These are phyloP conservation scores for Microtus obscurus DNA, from an alignment of 2,797 vertebrate genomes.

Conservation along the genomic window DNA sequence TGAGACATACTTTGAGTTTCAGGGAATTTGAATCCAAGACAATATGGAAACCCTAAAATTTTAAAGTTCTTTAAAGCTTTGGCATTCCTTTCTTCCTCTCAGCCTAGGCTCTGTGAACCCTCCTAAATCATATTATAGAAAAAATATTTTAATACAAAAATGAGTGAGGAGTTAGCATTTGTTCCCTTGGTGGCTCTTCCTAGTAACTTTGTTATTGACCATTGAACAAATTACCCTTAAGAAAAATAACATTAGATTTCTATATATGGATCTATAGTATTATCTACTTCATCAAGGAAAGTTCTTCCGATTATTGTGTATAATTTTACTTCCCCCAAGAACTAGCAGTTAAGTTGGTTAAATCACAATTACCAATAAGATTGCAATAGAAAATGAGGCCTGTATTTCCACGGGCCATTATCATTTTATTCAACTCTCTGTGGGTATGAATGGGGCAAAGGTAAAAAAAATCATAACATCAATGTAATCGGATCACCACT, in stretches of 20 bases:
- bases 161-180: not conserved
- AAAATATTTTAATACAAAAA: constrained; percentile 56
- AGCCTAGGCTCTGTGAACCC: not conserved
- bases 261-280: constrained; percentile 52
- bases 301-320: constrained; percentile 80
- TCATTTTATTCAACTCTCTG: constrained; percentile 65
- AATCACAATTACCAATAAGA: constrained; percentile 75
- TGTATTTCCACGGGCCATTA: constrained; percentile 70
- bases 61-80: not conserved
- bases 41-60: not conserved
- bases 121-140: not conserved
- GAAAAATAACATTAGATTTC: constrained; percentile 66
- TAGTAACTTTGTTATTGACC: constrained; percentile 59
- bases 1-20: not conserved
- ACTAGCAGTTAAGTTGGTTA: constrained; percentile 81
- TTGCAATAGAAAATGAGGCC: constrained; percentile 84
- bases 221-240: constrained; percentile 66
- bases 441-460: constrained; percentile 75
- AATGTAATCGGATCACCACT: constrained; percentile 82
- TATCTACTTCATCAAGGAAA: constrained; percentile 78
- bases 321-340: constrained; percentile 80
- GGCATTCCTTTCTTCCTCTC: not conserved
- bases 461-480: constrained; percentile 83
- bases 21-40: not conserved
- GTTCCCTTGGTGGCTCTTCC: not conserved